Evolutionary conservation across 2,113 vertebrate species (phyloP).

Genomic region (Saguinus imperator): DNA sequence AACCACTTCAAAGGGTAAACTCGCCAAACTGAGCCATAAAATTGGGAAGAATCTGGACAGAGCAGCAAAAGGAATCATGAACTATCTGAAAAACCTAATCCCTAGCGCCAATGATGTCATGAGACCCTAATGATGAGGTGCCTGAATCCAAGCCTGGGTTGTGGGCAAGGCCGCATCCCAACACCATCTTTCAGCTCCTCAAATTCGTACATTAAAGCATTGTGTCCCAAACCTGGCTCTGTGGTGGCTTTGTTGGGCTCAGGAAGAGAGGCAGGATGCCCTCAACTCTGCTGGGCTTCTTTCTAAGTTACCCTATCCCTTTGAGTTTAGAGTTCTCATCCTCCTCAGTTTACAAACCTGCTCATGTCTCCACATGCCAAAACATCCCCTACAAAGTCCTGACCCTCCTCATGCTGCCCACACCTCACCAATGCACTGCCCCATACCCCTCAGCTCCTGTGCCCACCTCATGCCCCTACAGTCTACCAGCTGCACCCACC

Average conservation of each 20-base stretch:
- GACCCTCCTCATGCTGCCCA: not conserved
- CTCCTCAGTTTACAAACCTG: not conserved
- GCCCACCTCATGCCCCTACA: too few species aligned
- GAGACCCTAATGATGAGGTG: not conserved
- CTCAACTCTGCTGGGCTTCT: not conserved
- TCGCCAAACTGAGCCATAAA: not conserved
- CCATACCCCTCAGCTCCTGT: not conserved
- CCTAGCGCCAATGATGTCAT: not conserved
- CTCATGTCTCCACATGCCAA: conserved; percentile 14
- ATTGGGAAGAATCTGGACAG: not conserved
- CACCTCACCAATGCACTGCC: accelerated
- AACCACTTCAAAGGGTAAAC: conserved; percentile 15
- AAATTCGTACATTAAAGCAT: not conserved
- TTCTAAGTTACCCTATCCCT: not conserved
- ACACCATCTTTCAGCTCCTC: not conserved
- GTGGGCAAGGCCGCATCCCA: too few species aligned
- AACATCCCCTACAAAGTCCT: not conserved
- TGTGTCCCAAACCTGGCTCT: not conserved
- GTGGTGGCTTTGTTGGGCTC: not conserved
- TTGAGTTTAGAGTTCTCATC: not conserved
- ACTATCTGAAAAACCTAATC: not conserved
- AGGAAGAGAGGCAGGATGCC: not conserved
- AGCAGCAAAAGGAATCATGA: not conserved
- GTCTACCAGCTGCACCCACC: not conserved
- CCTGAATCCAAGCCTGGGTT: not conserved